Conservation (phyloP, 2,113 vertebrate species). For the Mionectes macconnelli region DNA sequence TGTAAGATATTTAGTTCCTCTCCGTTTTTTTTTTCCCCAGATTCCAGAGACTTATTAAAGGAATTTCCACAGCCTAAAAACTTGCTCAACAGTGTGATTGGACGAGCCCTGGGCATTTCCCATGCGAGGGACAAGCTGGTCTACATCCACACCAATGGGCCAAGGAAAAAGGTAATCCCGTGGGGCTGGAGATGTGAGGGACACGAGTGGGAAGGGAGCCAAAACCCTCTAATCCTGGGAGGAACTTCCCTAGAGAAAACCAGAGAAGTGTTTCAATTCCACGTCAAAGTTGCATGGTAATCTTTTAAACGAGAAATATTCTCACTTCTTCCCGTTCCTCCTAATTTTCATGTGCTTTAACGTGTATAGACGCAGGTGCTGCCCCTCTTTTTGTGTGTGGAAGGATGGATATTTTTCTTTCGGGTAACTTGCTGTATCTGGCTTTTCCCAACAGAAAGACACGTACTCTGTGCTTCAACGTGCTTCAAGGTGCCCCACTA, state of each 20-base stretch:
- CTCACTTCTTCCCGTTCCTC: background rate
- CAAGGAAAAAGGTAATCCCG: constrained; percentile 82
- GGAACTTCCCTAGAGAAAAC: background rate
- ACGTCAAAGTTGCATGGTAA: accelerated
- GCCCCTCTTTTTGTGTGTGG: background rate
- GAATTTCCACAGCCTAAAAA: constrained; percentile 91
- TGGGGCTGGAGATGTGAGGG: background rate
- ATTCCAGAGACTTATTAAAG: constrained; percentile 41
- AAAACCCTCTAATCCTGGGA: background rate
- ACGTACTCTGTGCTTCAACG: background rate
- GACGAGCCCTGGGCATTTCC: constrained; percentile 81
- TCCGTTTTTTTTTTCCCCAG: background rate
- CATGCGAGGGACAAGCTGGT: constrained; percentile 84
- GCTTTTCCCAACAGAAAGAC: background rate
- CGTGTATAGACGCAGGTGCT: background rate
- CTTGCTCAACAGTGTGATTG: constrained; percentile 84
- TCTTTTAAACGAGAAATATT: background rate
- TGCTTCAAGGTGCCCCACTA: background rate
- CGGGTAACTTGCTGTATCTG: background rate
- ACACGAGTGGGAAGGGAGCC: background rate
- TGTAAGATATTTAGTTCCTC: background rate
- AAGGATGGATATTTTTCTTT: background rate
- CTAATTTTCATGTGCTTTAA: background rate
- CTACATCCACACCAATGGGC: constrained; percentile 84
- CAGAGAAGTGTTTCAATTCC: background rate